These are phyloP conservation scores for Urocyon cinereoargenteus DNA, from an alignment of 2,797 vertebrate species.

Conservation along the genomic window DNA sequence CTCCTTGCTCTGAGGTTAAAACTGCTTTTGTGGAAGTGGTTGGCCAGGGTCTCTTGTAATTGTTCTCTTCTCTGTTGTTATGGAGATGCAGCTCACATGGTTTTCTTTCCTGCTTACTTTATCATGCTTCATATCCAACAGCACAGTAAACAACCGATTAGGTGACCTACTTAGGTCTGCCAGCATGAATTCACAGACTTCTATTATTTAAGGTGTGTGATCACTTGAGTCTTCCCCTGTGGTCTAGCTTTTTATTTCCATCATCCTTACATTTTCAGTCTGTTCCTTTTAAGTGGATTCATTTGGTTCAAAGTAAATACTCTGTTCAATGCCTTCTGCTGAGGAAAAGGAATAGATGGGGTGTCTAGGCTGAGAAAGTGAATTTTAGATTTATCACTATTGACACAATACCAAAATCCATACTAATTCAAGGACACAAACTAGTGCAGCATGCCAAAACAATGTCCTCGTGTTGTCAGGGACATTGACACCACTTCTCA, in stretches of 20 bases:
- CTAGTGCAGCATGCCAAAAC: not conserved
- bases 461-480: not conserved
- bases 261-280: constrained; percentile 22
- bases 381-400: constrained; percentile 69
- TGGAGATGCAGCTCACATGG: constrained; percentile 83
- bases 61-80: constrained; percentile 86
- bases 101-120: constrained; percentile 81
- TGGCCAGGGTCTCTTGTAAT: constrained; percentile 80
- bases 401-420: not conserved
- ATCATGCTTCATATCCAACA: constrained; percentile 88
- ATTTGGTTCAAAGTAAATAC: not conserved
- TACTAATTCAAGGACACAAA: constrained; percentile 44
- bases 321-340: constrained; percentile 35
- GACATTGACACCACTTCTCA: not conserved
- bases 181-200: constrained; percentile 88
- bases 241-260: constrained; percentile 79
- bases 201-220: constrained; percentile 89
- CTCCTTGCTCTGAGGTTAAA: constrained; percentile 82
- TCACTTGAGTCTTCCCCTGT: constrained; percentile 85
- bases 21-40: constrained; percentile 81
- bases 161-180: constrained; percentile 91
- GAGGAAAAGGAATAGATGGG: constrained; percentile 13
- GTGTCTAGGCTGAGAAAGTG: constrained; percentile 34
- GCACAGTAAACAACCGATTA: constrained; percentile 90
- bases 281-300: constrained; percentile 20